Evolutionary conservation across 2,797 vertebrate genomes (phyloP).

Genomic region (Mormyrops boulengeri): DNA sequence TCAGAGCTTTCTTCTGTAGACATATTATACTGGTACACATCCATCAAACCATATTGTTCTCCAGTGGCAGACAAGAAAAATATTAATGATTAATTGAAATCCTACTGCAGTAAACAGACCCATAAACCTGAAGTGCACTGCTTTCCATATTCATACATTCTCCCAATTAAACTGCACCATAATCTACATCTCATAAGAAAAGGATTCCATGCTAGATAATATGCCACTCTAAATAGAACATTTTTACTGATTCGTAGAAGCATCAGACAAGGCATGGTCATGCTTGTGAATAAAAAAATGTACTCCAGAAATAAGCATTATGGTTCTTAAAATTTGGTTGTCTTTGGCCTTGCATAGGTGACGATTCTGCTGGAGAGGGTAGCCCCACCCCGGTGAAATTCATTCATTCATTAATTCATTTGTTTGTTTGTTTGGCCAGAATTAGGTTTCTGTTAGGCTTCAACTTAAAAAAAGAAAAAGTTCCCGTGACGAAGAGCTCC

Average conservation of each 20-base stretch:
- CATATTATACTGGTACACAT: neutral
- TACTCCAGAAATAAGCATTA: neutral
- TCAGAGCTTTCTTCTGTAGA: neutral
- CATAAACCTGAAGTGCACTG: neutral
- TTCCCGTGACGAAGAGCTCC: neutral
- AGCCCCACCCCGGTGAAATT: neutral
- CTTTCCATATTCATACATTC: neutral
- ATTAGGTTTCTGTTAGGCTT: neutral
- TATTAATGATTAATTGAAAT: conserved; percentile 16
- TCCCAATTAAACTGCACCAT: neutral
- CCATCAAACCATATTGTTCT: neutral
- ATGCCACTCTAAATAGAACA: neutral
- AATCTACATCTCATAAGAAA: neutral
- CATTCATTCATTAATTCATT: neutral
- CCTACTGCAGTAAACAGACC: neutral
- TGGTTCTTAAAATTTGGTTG: neutral
- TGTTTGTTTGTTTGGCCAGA: neutral
- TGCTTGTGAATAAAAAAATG: neutral
- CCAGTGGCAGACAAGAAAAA: neutral
- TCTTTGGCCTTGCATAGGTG: neutral
- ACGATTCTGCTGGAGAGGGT: neutral
- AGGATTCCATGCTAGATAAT: neutral
- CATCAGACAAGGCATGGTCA: neutral
- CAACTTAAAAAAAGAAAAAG: neutral
- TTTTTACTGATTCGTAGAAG: neutral